Conservation (phyloP, 2,797 vertebrate species). For the Muraenolepis orangiensis region DNA sequence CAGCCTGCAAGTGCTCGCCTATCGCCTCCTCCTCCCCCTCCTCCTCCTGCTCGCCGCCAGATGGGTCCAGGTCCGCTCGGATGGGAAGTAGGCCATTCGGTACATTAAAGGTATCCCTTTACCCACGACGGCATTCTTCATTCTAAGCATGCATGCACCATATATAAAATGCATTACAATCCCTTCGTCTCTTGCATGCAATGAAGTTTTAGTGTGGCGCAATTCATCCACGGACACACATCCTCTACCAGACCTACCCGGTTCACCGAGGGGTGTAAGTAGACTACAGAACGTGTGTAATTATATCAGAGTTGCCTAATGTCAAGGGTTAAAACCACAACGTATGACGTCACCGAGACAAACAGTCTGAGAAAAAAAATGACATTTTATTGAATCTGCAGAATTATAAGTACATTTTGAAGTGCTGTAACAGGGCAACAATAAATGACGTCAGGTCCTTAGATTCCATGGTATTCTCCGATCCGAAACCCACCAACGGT, state of each 20-base stretch:
- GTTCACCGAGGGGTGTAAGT: too few species aligned
- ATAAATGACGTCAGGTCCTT: slow-evolving; percentile 72
- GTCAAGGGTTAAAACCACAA: background rate
- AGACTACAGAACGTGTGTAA: too few species aligned
- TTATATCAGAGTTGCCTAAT: background rate
- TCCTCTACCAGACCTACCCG: too few species aligned
- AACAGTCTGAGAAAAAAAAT: slow-evolving; percentile 71
- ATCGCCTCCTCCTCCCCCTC: slow-evolving; percentile 13
- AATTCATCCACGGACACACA: background rate
- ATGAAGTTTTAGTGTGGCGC: background rate
- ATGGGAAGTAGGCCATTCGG: background rate
- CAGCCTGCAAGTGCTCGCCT: slow-evolving; percentile 16
- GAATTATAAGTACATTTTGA: slow-evolving; percentile 76
- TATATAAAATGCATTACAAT: background rate
- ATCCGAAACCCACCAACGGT: slow-evolving; percentile 53
- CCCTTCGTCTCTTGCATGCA: background rate
- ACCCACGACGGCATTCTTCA: background rate
- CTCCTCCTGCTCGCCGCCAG: background rate
- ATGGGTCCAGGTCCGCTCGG: background rate
- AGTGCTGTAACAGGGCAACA: slow-evolving; percentile 72
- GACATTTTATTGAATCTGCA: slow-evolving; percentile 78
- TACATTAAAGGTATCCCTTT: background rate
- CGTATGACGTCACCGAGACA: background rate
- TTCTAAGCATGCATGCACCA: background rate
- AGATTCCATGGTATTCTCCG: slow-evolving; percentile 57